Evolutionary conservation across 2,888 invertebrate species (phyloP).

Genomic region (Parelbella ahira): DNA sequence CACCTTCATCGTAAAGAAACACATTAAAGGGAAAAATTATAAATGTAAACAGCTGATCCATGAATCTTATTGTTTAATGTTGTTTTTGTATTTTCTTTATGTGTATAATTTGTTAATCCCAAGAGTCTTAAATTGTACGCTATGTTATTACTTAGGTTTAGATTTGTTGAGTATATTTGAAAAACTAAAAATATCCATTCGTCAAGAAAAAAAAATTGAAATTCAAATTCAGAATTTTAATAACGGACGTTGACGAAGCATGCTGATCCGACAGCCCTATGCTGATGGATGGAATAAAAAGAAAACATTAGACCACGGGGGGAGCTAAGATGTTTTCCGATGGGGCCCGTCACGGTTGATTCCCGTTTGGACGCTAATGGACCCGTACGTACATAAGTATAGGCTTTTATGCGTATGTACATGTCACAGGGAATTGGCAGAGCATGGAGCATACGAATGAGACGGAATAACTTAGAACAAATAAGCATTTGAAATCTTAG

Average conservation of each 20-base stretch:
- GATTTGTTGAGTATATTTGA: too few species aligned
- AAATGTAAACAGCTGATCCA: too few species aligned
- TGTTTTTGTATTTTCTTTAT: too few species aligned
- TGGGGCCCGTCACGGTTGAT: slow-evolving; percentile 59
- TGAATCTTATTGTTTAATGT: too few species aligned
- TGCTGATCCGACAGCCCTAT: slow-evolving; percentile 14
- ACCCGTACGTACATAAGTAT: slow-evolving; percentile 17
- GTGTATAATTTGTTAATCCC: too few species aligned
- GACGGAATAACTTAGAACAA: neutral
- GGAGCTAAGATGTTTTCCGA: slow-evolving; percentile 51
- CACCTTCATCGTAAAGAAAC: neutral
- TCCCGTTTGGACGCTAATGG: slow-evolving; percentile 42
- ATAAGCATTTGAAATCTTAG: slow-evolving; percentile 23
- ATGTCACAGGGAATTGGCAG: slow-evolving; percentile 7
- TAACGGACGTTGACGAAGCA: slow-evolving; percentile 2
- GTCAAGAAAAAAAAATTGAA: too few species aligned
- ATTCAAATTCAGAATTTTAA: neutral
- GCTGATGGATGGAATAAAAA: slow-evolving; percentile 62
- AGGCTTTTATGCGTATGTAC: slow-evolving; percentile 29
- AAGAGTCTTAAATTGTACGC: too few species aligned
- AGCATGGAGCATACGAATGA: neutral
- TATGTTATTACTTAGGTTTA: too few species aligned
- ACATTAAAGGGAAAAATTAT: too few species aligned
- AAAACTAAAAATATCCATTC: too few species aligned
- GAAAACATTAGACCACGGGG: slow-evolving; percentile 71